A percentile compares a stretch with the other conserved stretches of the same genome.
Evolutionary conservation across 2,888 invertebrate species (phyloP).

Genomic region (Ryuthela nishihirai): DNA sequence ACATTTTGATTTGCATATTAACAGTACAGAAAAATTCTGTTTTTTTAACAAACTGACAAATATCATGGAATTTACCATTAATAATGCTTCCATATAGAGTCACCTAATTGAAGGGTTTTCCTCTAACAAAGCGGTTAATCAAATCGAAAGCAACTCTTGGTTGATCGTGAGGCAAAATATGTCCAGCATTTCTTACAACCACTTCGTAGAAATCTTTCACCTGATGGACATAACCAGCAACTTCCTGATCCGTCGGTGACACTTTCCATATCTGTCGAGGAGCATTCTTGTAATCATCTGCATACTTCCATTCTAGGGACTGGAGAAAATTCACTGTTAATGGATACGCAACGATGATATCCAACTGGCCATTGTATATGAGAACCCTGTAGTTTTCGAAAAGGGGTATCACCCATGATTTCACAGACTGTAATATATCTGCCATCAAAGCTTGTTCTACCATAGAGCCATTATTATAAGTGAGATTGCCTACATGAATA

Average conservation of each 20-base stretch:
- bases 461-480: slow-evolving; percentile 58
- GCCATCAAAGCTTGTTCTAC: slow-evolving; percentile 68
- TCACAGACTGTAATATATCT: slow-evolving; percentile 79
- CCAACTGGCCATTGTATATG: slow-evolving; percentile 81
- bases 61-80: too few species aligned
- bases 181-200: slow-evolving; percentile 72
- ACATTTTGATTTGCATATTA: too few species aligned
- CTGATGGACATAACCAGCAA: slow-evolving; percentile 72
- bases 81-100: too few species aligned
- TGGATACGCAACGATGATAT: slow-evolving; percentile 85
- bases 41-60: too few species aligned
- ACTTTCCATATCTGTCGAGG: slow-evolving; percentile 40
- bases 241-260: slow-evolving; percentile 50
- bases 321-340: slow-evolving; percentile 73
- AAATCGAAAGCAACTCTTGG: slow-evolving; percentile 71
- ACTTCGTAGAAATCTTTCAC: slow-evolving; percentile 69
- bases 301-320: slow-evolving; percentile 64
- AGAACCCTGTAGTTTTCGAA: slow-evolving; percentile 50
- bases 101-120: too few species aligned
- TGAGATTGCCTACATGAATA: slow-evolving; percentile 78
- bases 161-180: slow-evolving; percentile 76
- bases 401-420: slow-evolving; percentile 52
- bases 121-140: slow-evolving; percentile 65
- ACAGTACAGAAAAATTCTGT: too few species aligned
- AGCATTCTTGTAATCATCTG: slow-evolving; percentile 55